These are phyloP conservation scores for Triops cancriformis DNA, from an alignment of 1,140 invertebrate species.

Conservation along the genomic window DNA sequence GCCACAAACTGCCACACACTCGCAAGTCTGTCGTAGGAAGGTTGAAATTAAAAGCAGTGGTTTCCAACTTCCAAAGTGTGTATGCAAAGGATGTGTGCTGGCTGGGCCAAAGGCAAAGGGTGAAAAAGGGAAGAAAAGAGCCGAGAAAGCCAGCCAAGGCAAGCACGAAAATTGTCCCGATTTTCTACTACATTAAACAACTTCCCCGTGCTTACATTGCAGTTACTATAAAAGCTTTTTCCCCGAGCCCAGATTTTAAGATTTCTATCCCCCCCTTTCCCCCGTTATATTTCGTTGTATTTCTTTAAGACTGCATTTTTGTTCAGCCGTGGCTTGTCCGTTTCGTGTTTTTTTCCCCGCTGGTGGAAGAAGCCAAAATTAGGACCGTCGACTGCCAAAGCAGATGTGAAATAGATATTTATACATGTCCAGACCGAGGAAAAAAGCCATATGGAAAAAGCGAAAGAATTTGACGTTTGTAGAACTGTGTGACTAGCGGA, in stretches of 20 bases:
- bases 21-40: conserved; percentile 8
- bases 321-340: neutral
- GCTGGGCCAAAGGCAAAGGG: neutral
- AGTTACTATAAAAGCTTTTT: neutral
- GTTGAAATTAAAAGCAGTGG: conserved; percentile 10
- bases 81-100: neutral
- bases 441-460: neutral
- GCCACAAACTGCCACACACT: conserved; percentile 9
- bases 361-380: neutral
- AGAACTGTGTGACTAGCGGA: neutral
- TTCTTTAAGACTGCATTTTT: neutral
- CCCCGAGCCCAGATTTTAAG: neutral
- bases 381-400: neutral
- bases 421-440: conserved; percentile 1
- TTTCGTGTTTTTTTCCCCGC: neutral
- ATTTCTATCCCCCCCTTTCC: neutral
- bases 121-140: neutral
- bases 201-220: neutral
- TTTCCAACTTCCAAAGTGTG: neutral
- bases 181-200: conserved; percentile 14
- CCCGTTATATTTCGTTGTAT: neutral
- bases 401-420: conserved; percentile 14
- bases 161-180: conserved; percentile 10
- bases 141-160: neutral
- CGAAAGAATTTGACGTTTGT: conserved; percentile 1